phyloP scores from a whole-genome alignment of 2,888 invertebrate species.

The Lithodes maja region DNA sequence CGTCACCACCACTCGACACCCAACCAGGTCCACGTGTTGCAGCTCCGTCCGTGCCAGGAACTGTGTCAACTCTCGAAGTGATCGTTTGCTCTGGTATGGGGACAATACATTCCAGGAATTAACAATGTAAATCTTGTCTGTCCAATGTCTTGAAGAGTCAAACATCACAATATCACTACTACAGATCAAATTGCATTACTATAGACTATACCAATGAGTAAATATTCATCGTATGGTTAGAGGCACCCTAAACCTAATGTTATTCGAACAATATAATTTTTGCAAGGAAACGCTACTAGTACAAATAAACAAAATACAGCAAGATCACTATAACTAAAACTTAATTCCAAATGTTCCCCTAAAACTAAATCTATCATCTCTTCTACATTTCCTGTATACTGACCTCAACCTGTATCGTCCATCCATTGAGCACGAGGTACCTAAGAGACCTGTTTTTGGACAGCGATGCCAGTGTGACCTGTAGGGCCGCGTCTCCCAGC shows the following conservation, averaged over 20 bases:
- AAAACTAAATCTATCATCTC: not conserved
- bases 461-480: slow-evolving; percentile 76
- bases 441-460: slow-evolving; percentile 76
- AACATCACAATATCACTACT: too few relatives aligned
- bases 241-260: too few relatives aligned
- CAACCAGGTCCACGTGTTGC: slow-evolving; percentile 67
- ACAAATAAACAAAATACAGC: too few relatives aligned
- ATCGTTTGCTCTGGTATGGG: slow-evolving; percentile 63
- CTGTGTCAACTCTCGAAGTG: slow-evolving; percentile 52
- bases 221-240: too few relatives aligned
- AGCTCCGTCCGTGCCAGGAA: slow-evolving; percentile 65
- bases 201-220: too few relatives aligned
- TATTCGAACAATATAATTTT: too few relatives aligned
- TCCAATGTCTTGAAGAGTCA: too few relatives aligned
- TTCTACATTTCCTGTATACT: slow-evolving; percentile 66
- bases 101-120: not conserved
- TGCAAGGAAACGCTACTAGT: too few relatives aligned
- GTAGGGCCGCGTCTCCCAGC: slow-evolving; percentile 77
- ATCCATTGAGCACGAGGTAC: slow-evolving; percentile 78
- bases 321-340: too few relatives aligned
- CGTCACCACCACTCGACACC: slow-evolving; percentile 58
- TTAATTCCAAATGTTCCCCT: too few relatives aligned
- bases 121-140: too few relatives aligned
- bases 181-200: too few relatives aligned
- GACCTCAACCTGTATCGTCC: slow-evolving; percentile 79